phyloP scores from a whole-genome alignment of 2,797 vertebrate species.

The Paratrypauchen microcephalus region DNA sequence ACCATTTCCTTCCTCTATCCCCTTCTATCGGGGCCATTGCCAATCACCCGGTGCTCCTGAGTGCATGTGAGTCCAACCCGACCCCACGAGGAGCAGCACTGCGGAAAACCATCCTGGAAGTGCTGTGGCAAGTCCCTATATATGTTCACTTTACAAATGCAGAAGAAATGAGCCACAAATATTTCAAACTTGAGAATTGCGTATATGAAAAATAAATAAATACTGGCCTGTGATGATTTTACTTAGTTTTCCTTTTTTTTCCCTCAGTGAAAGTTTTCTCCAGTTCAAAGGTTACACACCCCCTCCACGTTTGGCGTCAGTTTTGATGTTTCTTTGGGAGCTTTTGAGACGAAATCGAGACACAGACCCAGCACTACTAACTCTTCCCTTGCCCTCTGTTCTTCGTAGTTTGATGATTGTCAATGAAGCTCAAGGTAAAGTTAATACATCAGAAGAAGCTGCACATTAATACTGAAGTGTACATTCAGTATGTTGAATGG shows the following conservation, averaged over 20 bases:
- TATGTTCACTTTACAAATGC: not conserved
- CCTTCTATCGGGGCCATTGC: conserved; percentile 63
- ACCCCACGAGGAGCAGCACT: conserved; percentile 69
- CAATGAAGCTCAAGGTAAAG: conserved; percentile 88
- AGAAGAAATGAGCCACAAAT: not conserved
- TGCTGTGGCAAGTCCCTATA: conserved; percentile 80
- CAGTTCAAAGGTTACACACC: conserved; percentile 87
- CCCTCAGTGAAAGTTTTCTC: conserved; percentile 84
- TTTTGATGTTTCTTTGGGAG: conserved; percentile 85
- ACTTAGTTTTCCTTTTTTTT: not conserved
- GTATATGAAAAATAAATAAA: not conserved
- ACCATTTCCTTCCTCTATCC: conserved; percentile 86
- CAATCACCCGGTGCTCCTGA: conserved; percentile 88
- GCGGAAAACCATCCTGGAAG: conserved; percentile 79
- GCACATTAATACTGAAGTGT: not conserved
- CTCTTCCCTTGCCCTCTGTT: conserved; percentile 79
- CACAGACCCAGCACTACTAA: conserved; percentile 73
- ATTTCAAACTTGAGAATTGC: not conserved
- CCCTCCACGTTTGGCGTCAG: conserved; percentile 81
- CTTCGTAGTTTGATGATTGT: conserved; percentile 88
- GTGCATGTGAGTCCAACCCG: conserved; percentile 75
- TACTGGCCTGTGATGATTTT: not conserved
- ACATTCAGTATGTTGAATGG: not conserved
- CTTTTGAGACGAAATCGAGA: conserved; percentile 81
- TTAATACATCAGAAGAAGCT: not conserved